These are phyloP conservation scores for Tipula vernalis DNA, from an alignment of 2,888 invertebrate species.

Conservation along the genomic window DNA sequence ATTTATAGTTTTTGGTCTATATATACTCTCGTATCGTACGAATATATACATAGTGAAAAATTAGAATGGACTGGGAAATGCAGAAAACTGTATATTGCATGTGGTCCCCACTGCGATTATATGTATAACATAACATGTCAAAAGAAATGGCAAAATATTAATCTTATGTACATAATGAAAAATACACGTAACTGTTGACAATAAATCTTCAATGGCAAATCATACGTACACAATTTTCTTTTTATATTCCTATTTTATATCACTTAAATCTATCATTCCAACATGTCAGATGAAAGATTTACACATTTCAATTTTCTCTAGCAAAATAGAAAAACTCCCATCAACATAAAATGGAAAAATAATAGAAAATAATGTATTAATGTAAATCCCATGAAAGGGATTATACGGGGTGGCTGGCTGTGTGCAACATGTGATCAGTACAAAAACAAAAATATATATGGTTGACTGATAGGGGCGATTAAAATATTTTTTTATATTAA, in stretches of 20 bases:
- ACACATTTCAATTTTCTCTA: not conserved
- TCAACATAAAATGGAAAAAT: not conserved
- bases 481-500: not conserved
- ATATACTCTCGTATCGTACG: not conserved
- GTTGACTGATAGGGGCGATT: constrained; percentile 8
- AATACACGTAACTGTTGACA: not conserved
- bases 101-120: not conserved
- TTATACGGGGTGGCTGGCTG: not conserved
- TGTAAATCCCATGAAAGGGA: not conserved
- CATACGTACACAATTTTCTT: not conserved
- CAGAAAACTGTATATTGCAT: not conserved
- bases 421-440: constrained; percentile 7
- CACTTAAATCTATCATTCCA: not conserved
- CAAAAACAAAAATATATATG: not conserved
- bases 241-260: not conserved
- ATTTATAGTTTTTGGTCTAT: not conserved
- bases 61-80: not conserved
- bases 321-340: not conserved
- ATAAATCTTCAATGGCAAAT: not conserved
- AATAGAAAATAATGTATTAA: not conserved
- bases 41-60: not conserved
- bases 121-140: not conserved
- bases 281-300: not conserved
- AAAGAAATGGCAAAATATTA: not conserved
- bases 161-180: not conserved